Percentiles rank a stretch among this genome's conserved stretches.
These are phyloP conservation scores for Watsonalla cultraria DNA, from an alignment of 2,888 invertebrate genomes.

Conservation along the genomic window DNA sequence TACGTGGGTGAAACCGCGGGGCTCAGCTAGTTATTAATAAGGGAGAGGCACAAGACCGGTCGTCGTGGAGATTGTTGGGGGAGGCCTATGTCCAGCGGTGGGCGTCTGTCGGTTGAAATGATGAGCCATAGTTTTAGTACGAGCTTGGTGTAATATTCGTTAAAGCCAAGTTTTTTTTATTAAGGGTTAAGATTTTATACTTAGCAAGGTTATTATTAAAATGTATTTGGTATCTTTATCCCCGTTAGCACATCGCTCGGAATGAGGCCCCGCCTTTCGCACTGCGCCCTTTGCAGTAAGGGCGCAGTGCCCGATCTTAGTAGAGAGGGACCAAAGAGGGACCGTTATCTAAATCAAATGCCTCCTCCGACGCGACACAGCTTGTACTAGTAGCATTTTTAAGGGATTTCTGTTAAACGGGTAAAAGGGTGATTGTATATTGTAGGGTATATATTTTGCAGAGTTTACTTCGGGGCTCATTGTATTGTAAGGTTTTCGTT, in stretches of 20 bases:
- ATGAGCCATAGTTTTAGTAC: too few species aligned
- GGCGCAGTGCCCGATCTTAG: slow-evolving; percentile 4
- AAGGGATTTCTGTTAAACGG: slow-evolving; percentile 34
- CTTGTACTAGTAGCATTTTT: slow-evolving; percentile 32
- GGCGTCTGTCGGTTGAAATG: too few species aligned
- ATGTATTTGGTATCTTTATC: background rate
- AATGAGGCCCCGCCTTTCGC: background rate
- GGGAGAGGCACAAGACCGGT: too few species aligned
- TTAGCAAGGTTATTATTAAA: too few species aligned
- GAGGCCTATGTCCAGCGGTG: too few species aligned
- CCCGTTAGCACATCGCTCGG: slow-evolving; percentile 8
- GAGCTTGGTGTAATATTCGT: too few species aligned
- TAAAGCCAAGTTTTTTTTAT: too few species aligned
- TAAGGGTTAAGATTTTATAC: too few species aligned
- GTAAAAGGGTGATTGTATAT: slow-evolving; percentile 18
- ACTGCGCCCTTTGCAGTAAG: background rate
- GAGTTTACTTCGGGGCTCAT: background rate
- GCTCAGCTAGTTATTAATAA: too few species aligned
- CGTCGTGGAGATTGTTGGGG: too few species aligned
- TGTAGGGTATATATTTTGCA: slow-evolving; percentile 10
- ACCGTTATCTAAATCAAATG: slow-evolving; percentile 43
- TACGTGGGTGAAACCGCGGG: too few species aligned
- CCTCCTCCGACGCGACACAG: slow-evolving; percentile 29
- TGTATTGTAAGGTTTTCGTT: background rate
- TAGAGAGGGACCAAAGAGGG: slow-evolving; percentile 14